A percentile compares a stretch with the other conserved stretches of the same genome.
phyloP scores from a whole-genome alignment of 2,113 vertebrate species.

The Macaca fascicularis region DNA sequence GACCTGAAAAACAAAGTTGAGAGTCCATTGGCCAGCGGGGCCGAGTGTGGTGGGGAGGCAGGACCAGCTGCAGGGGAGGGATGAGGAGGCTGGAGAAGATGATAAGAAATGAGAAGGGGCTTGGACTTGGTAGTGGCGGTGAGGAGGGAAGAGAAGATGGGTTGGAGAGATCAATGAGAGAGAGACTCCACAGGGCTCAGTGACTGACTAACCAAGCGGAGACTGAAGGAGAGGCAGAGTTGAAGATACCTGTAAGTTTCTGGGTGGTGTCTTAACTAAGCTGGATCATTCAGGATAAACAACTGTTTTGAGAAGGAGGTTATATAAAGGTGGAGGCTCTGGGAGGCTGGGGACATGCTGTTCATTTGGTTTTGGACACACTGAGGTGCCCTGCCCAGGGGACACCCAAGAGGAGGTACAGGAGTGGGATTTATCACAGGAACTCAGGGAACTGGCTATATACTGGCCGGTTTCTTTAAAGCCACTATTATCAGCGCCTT shows the following conservation, averaged over 20 bases:
- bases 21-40: not conserved
- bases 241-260: accelerated
- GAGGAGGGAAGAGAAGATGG: not conserved
- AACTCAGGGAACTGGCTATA: not conserved
- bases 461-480: not conserved
- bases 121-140: not conserved
- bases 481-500: not conserved
- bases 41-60: accelerated
- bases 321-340: not conserved
- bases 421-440: not conserved
- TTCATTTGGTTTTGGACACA: not conserved
- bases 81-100: accelerated
- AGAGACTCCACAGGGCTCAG: accelerated
- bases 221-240: not conserved
- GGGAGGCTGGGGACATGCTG: accelerated
- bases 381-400: accelerated
- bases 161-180: not conserved
- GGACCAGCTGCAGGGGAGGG: not conserved
- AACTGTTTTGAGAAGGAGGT: not conserved
- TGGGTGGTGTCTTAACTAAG: not conserved
- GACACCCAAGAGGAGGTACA: accelerated
- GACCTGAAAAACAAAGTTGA: not conserved
- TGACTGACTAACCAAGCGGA: accelerated
- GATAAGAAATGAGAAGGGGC: not conserved
- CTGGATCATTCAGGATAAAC: accelerated